Percentiles rank a stretch among this genome's conserved stretches.
These are phyloP conservation scores for Eclectus roratus DNA, from an alignment of 2,113 vertebrate genomes.

Conservation along the genomic window DNA sequence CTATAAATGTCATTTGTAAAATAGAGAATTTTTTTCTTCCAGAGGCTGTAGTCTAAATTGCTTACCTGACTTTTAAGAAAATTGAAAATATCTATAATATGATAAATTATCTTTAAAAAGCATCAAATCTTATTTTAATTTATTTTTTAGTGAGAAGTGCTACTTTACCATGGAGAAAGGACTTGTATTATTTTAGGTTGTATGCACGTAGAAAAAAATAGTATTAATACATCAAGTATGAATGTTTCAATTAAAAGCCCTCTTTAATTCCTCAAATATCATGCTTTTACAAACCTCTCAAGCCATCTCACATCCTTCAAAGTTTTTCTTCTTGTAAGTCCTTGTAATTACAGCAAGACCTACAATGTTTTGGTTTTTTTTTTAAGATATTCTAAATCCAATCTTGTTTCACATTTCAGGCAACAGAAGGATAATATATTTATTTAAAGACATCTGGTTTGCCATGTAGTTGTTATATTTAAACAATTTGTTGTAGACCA, in stretches of 20 bases:
- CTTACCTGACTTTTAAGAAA: not conserved
- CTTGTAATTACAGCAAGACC: not conserved
- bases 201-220: not conserved
- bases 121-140: not conserved
- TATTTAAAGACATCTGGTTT: not conserved
- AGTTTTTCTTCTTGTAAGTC: not conserved
- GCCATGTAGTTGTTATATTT: not conserved
- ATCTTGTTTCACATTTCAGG: not conserved
- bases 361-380: not conserved
- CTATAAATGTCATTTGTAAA: slow-evolving; percentile 8
- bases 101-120: not conserved
- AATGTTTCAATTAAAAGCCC: not conserved
- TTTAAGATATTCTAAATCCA: not conserved
- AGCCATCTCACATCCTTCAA: not conserved
- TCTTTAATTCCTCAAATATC: not conserved
- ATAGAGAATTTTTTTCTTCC: not conserved
- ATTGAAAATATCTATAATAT: not conserved
- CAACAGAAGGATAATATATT: not conserved
- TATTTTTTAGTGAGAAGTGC: not conserved
- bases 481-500: not conserved
- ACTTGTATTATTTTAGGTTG: not conserved
- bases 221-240: not conserved
- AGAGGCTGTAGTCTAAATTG: not conserved
- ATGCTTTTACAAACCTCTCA: not conserved
- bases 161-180: not conserved